These are phyloP conservation scores for Burhinus bistriatus DNA, from an alignment of 2,113 vertebrate species.

Conservation along the genomic window DNA sequence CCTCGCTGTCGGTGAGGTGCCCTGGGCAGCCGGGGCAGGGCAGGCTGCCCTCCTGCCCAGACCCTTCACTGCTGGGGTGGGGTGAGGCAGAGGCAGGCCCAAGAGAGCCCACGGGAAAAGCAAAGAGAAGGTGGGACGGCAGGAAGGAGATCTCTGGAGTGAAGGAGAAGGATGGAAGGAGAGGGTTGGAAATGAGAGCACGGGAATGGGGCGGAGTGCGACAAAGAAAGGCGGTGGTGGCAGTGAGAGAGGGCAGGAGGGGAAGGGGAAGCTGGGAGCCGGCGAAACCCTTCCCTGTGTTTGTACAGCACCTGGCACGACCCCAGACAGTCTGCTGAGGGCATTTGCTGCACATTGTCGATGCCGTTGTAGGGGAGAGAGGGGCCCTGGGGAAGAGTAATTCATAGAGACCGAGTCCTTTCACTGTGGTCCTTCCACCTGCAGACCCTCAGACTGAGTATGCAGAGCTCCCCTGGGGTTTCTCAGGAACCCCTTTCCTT, in stretches of 20 bases:
- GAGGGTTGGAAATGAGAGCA: not conserved
- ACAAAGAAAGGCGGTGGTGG: not conserved
- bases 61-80: too few relatives aligned
- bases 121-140: not conserved
- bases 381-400: not conserved
- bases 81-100: not conserved
- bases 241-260: not conserved
- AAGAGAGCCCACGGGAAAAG: not conserved
- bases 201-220: not conserved
- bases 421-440: not conserved
- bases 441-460: not conserved
- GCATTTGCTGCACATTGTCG: not conserved
- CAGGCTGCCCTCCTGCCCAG: not conserved
- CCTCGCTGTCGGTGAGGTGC: not conserved
- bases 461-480: fast-evolving
- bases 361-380: not conserved
- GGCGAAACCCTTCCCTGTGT: fast-evolving
- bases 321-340: not conserved
- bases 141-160: not conserved
- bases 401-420: not conserved
- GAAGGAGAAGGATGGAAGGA: not conserved
- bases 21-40: not conserved
- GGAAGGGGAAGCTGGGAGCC: not conserved
- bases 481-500: not conserved
- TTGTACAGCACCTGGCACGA: not conserved